A percentile compares a stretch with the other conserved stretches of the same genome.
phyloP scores from a whole-genome alignment of 2,113 vertebrate species.

The Cebus imitator region DNA sequence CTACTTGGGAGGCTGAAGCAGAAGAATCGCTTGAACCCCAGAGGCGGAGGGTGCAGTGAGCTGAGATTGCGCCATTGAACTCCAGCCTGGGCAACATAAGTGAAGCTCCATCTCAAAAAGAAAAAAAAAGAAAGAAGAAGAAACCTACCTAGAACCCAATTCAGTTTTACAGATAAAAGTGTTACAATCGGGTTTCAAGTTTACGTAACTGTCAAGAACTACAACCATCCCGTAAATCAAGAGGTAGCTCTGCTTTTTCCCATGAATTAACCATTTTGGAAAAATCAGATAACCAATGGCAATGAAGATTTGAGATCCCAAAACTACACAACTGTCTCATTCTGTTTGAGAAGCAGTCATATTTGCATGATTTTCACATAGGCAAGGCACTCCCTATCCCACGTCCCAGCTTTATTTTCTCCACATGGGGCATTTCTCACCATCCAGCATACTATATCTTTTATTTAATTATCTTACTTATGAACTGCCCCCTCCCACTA shows the following conservation, averaged over 20 bases:
- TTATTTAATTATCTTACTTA: background rate
- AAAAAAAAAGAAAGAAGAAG: no score
- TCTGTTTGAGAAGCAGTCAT: background rate
- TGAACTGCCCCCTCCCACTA: background rate
- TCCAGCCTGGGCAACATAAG: no score
- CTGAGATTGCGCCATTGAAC: no score
- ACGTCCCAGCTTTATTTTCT: background rate
- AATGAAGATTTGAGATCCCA: background rate
- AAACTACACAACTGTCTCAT: background rate
- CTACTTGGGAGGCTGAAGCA: no score
- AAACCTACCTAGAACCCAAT: background rate
- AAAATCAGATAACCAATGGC: background rate
- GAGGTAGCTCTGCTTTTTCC: background rate
- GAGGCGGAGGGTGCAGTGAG: no score
- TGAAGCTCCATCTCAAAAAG: no score
- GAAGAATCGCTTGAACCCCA: no score
- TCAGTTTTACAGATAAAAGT: background rate
- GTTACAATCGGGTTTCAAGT: background rate
- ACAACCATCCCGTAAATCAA: background rate
- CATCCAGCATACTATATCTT: background rate
- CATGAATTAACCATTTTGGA: background rate
- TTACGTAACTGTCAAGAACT: background rate
- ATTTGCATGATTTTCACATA: background rate
- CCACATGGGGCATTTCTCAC: background rate
- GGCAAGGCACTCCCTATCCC: background rate